Evolutionary conservation across 2,888 invertebrate species (phyloP).

Genomic region (Tinea trinotella): DNA sequence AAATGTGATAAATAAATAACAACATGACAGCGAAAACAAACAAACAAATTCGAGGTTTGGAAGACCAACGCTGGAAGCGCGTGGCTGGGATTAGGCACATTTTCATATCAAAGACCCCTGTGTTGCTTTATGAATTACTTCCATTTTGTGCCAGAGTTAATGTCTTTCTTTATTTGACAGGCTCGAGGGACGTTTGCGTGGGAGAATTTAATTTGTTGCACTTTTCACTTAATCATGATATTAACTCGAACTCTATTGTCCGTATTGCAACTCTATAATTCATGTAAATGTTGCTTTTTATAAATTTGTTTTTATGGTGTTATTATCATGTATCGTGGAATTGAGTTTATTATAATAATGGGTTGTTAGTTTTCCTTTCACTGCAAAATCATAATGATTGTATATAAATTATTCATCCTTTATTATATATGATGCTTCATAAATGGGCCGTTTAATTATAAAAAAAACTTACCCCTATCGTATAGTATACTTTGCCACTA

Average conservation of each 20-base stretch:
- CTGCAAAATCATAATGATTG: too few species aligned
- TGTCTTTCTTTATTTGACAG: slow-evolving; percentile 49
- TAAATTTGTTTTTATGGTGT: too few species aligned
- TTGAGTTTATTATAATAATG: too few species aligned
- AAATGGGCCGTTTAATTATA: too few species aligned
- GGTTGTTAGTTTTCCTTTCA: too few species aligned
- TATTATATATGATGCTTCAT: too few species aligned
- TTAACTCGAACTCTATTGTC: slow-evolving; percentile 36
- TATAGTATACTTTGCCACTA: too few species aligned
- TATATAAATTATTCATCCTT: too few species aligned
- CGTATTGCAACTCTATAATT: background rate
- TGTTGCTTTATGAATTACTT: slow-evolving; percentile 64
- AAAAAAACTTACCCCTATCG: too few species aligned
- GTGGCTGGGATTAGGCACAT: slow-evolving; percentile 64
- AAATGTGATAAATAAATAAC: slow-evolving; percentile 60
- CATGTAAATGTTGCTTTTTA: too few species aligned
- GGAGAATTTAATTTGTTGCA: slow-evolving; percentile 67
- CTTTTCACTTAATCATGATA: slow-evolving; percentile 56
- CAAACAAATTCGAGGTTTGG: slow-evolving; percentile 43
- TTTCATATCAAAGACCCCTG: slow-evolving; percentile 66
- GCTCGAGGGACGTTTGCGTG: slow-evolving; percentile 51
- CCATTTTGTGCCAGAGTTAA: slow-evolving; percentile 48
- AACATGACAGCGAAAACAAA: slow-evolving; percentile 48
- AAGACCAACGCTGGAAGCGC: slow-evolving; percentile 45
- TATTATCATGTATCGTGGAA: too few species aligned